phyloP scores from a whole-genome alignment of 2,888 invertebrate genomes.

The Pasiphila rectangulata region DNA sequence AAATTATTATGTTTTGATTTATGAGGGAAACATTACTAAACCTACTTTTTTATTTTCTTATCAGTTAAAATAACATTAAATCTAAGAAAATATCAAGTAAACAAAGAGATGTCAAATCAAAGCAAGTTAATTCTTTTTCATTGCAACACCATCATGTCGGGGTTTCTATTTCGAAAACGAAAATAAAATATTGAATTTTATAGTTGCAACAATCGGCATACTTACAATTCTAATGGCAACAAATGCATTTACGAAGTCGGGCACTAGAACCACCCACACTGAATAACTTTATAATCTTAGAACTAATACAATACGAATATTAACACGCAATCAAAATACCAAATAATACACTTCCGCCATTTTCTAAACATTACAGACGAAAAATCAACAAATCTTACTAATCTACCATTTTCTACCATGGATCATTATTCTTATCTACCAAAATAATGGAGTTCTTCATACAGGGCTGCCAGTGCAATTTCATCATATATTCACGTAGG shows the following conservation, averaged over 20 bases:
- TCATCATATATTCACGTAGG: too few relatives aligned
- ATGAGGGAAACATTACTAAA: not conserved
- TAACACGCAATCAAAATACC: not conserved
- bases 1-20: too few relatives aligned
- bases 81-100: not conserved
- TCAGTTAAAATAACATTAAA: not conserved
- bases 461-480: slow-evolving; percentile 19
- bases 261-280: not conserved
- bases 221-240: slow-evolving; percentile 71
- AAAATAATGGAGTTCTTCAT: slow-evolving; percentile 3
- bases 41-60: not conserved
- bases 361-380: slow-evolving; percentile 5
- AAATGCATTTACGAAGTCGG: slow-evolving; percentile 25
- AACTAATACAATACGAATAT: slow-evolving; percentile 8
- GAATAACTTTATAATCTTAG: not conserved
- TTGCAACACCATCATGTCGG: slow-evolving; percentile 70
- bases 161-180: slow-evolving; percentile 74
- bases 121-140: slow-evolving; percentile 38
- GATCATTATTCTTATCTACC: slow-evolving; percentile 8
- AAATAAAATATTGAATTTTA: slow-evolving; percentile 53
- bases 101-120: slow-evolving; percentile 33
- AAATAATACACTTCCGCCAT: slow-evolving; percentile 25
- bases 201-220: slow-evolving; percentile 71
- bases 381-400: not conserved
- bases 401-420: slow-evolving; percentile 22